Conservation (phyloP, 2,888 invertebrate species). For the Pyrrhia umbra region DNA sequence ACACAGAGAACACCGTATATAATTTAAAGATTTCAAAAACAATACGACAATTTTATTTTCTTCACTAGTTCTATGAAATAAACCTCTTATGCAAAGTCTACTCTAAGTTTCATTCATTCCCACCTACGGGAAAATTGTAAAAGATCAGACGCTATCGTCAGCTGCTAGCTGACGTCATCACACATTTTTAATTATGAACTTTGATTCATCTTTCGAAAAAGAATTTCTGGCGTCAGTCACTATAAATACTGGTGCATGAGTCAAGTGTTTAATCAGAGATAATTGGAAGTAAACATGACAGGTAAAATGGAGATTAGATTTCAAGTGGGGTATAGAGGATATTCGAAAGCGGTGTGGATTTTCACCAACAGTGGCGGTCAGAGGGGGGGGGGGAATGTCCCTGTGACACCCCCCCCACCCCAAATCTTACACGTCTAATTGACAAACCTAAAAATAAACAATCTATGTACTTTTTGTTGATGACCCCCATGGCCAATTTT, state of each 20-base stretch:
- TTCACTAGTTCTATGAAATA: too few species aligned
- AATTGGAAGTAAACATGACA: conserved; percentile 13
- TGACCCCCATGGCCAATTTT: too few species aligned
- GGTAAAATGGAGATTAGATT: background rate
- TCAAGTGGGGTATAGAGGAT: background rate
- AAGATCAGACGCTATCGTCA: background rate
- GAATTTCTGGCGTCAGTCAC: conserved; percentile 22
- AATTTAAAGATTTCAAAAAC: too few species aligned
- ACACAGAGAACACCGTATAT: too few species aligned
- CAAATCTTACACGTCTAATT: too few species aligned
- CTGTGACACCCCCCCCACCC: too few species aligned
- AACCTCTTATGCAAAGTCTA: too few species aligned
- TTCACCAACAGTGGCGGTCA: too few species aligned
- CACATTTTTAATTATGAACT: background rate
- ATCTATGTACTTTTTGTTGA: too few species aligned
- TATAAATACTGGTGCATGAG: conserved; percentile 20
- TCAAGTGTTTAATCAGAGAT: conserved; percentile 10
- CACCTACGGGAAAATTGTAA: background rate
- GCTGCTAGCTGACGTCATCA: background rate
- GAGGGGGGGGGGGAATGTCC: too few species aligned
- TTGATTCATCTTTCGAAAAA: background rate
- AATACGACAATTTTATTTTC: too few species aligned
- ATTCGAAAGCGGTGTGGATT: background rate
- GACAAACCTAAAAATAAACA: too few species aligned
- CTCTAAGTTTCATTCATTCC: background rate